Percentiles rank a stretch among this genome's conserved stretches.
phyloP scores from a whole-genome alignment of 2,113 vertebrate genomes.

The Parotia lawesii region DNA sequence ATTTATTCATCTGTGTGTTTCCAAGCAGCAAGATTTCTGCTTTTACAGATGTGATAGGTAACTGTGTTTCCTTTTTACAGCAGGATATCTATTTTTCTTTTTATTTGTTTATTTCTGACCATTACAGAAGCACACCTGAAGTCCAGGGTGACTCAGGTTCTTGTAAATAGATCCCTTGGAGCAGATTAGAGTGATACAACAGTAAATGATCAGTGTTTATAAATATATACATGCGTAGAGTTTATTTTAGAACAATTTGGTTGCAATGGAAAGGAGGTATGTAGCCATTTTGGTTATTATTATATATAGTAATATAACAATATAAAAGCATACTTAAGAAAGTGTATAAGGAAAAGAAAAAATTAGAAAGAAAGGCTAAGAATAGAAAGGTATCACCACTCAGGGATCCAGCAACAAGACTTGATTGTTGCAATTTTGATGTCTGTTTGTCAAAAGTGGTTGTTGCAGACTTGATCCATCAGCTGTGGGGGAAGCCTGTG shows the following conservation, averaged over 20 bases:
- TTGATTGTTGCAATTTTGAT: not conserved
- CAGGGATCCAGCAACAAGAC: not conserved
- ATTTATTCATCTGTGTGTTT: not conserved
- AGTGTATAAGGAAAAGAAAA: not conserved
- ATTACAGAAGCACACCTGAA: not conserved
- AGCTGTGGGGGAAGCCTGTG: rapidly evolving
- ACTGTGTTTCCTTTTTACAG: not conserved
- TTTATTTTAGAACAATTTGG: not conserved
- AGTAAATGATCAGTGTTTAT: not conserved
- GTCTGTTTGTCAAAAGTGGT: not conserved
- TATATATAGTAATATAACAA: not conserved
- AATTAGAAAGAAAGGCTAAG: not conserved
- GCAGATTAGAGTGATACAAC: not conserved
- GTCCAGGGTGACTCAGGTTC: not conserved
- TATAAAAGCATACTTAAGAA: not conserved
- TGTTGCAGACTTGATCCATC: not conserved
- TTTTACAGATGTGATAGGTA: not conserved
- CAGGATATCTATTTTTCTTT: not conserved
- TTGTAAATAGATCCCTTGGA: not conserved
- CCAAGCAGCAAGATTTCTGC: not conserved
- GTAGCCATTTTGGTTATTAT: not conserved
- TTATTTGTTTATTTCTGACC: not conserved
- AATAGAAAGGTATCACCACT: not conserved
- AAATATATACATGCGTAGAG: not conserved
- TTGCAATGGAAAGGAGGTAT: not conserved